These are phyloP conservation scores for Napeogenes sylphis DNA, from an alignment of 2,888 invertebrate genomes.

Conservation along the genomic window DNA sequence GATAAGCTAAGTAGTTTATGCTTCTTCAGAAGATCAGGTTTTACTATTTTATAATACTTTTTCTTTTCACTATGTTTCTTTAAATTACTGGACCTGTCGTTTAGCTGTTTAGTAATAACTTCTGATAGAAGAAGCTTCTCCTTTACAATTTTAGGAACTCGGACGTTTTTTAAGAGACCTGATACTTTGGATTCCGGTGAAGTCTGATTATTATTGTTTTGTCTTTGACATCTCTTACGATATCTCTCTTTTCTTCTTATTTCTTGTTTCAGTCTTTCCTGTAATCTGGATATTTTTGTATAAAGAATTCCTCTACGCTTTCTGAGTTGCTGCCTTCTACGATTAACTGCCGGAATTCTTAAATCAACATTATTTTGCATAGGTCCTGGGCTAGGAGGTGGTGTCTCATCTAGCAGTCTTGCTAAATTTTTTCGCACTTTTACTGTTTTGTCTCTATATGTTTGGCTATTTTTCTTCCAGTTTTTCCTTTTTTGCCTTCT, in stretches of 20 bases:
- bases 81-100: no score
- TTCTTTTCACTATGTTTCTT: no score
- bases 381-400: no score
- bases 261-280: slow-evolving; percentile 24
- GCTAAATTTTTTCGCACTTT: slow-evolving; percentile 23
- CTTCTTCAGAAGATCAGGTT: no score
- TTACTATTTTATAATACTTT: no score
- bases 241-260: slow-evolving; percentile 26
- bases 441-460: slow-evolving; percentile 7
- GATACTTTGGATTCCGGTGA: slow-evolving; percentile 17
- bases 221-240: not conserved
- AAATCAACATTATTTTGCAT: no score
- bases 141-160: slow-evolving; percentile 24
- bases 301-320: slow-evolving; percentile 29
- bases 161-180: slow-evolving; percentile 24
- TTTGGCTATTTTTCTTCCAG: not conserved
- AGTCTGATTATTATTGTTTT: not conserved
- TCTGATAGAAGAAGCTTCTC: slow-evolving; percentile 16
- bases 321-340: no score
- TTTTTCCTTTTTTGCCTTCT: no score
- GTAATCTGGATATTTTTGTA: slow-evolving; percentile 26
- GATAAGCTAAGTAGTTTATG: no score
- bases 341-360: no score
- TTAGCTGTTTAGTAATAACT: no score
- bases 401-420: slow-evolving; percentile 27